A percentile compares a stretch with the other conserved stretches of the same genome.
phyloP scores from a whole-genome alignment of 2,797 vertebrate genomes.

The Jordanella pulchra region DNA sequence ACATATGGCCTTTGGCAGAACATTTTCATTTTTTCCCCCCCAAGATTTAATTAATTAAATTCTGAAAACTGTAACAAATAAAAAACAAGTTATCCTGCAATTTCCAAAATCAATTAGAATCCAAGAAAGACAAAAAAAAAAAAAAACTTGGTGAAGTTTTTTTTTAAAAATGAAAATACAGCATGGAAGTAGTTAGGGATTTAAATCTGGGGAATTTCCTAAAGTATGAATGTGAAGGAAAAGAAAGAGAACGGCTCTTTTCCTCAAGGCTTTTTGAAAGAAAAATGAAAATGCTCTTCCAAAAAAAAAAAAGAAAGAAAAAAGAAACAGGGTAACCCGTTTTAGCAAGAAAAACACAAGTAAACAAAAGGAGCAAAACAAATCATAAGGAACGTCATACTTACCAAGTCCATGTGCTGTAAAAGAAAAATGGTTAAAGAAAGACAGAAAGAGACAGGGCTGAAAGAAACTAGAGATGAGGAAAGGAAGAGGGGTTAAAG shows the following conservation, averaged over 20 bases:
- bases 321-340: constrained; percentile 44
- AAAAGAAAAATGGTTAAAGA: constrained; percentile 75
- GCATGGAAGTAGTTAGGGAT: neutral
- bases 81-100: neutral
- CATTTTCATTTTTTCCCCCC: constrained; percentile 68
- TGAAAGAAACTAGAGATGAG: constrained; percentile 65
- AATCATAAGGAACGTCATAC: constrained; percentile 83
- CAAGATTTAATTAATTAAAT: constrained; percentile 7
- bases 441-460: constrained; percentile 69
- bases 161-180: neutral
- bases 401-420: constrained; percentile 84
- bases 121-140: neutral
- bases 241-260: constrained; percentile 6
- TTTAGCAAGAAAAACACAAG: constrained; percentile 28
- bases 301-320: constrained; percentile 39
- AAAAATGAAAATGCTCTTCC: constrained; percentile 71
- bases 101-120: constrained; percentile 4
- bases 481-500: constrained; percentile 68
- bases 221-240: constrained; percentile 7
- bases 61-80: neutral
- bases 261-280: neutral
- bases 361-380: constrained; percentile 55
- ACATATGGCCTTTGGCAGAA: constrained; percentile 61
- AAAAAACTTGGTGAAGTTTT: too few relatives aligned
- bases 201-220: constrained; percentile 4